Evolutionary conservation across 2,797 vertebrate genomes (phyloP), one percentile per base, ranked within the genome.

Genomic region (Pempheris klunzingeri): DNA sequence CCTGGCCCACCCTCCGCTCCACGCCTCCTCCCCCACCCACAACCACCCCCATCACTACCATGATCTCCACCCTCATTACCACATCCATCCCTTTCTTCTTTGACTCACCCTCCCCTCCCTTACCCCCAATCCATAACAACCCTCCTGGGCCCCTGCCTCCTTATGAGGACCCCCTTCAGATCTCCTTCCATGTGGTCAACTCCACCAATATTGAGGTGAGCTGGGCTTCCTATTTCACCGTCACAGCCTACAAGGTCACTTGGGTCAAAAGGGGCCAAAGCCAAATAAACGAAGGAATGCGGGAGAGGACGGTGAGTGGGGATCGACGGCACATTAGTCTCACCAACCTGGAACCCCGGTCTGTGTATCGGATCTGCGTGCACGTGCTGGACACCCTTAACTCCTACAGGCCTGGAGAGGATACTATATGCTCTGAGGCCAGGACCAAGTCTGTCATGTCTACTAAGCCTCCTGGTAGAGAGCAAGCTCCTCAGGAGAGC

Each of bases 231-330:
- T 95, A 97, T 82, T 96, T 98, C 84, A 95, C 96, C 0, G 97
- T 98, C 74, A 97, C 96, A 62, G 96, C 97, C 0, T 99, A 98
- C 93, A 98, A 98, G 91, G 95, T 99, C 77, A 99, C 98, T 0
- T 99, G 98, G 98, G 97, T 98, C 81, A 99, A 97, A 91, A 96
- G 97, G 94, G 97, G 97, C 74, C 97, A 98, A 89, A 97, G 96
- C 81, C 92, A 97, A 82, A 96, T 96, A 50, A 97, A 96, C 11
- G 97, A 98, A 87, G 95, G 96, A 11, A 96, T 97, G 77, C 96
- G 96, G 73, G 98, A 99, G 66, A 93, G 92, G 87, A 97, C 97
- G 3, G 97, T 99, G 49, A 96, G 95, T 0, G 97, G 97, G 0
- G 96, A 97, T 74, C 95, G 91, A 26, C 95, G 96, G 34, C 96